Conservation (phyloP, 2,113 vertebrate genomes). For the Pterocles gutturalis region DNA sequence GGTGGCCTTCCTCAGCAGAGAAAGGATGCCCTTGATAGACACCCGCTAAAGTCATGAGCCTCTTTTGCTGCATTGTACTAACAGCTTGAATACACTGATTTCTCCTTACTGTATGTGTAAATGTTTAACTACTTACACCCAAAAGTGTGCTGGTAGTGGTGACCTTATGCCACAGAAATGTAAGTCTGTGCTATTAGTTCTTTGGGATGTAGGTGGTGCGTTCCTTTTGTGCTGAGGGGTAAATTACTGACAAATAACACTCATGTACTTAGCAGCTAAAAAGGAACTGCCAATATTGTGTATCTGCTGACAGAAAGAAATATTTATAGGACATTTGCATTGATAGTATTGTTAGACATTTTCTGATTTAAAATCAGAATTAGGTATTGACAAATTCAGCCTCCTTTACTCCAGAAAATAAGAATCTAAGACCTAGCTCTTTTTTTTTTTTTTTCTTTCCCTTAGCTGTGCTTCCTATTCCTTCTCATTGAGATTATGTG, state of each 20-base stretch:
- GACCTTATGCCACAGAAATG: background rate
- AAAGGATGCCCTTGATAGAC: background rate
- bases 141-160: background rate
- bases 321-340: background rate
- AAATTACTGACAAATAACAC: background rate
- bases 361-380: background rate
- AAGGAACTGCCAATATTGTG: background rate
- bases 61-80: background rate
- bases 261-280: background rate
- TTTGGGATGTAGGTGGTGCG: background rate
- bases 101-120: background rate
- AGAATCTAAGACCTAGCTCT: background rate
- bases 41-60: background rate
- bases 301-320: background rate
- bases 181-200: background rate
- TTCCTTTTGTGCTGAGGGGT: background rate
- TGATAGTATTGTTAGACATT: background rate
- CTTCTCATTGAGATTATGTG: background rate
- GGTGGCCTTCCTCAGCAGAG: background rate
- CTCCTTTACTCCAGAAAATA: background rate
- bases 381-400: background rate
- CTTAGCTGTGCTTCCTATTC: background rate
- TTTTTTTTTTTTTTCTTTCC: background rate
- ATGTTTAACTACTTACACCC: background rate
- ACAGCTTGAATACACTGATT: background rate